phyloP scores from a whole-genome alignment of 2,888 invertebrate genomes.

The Lepidochrysops patricia region DNA sequence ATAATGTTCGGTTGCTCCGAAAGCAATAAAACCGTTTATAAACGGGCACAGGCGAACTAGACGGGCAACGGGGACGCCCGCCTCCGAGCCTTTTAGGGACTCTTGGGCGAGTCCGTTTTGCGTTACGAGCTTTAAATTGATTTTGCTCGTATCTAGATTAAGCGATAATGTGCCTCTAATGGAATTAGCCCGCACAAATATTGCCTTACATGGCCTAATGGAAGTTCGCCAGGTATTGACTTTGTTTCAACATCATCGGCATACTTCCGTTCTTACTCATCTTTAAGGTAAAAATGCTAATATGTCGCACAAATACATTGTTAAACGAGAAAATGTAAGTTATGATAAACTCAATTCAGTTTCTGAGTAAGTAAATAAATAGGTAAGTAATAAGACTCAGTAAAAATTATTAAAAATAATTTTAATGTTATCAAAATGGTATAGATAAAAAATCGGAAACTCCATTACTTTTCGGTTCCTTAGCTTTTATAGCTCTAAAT shows the following conservation, averaged over 20 bases:
- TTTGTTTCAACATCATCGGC: background rate
- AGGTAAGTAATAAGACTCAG: no score
- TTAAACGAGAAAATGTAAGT: no score
- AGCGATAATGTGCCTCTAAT: slow-evolving; percentile 42
- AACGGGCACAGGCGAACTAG: slow-evolving; percentile 73
- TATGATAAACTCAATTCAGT: no score
- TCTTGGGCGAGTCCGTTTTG: slow-evolving; percentile 61
- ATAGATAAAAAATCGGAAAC: background rate
- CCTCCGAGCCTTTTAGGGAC: slow-evolving; percentile 70
- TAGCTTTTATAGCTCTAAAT: background rate
- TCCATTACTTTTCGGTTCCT: background rate
- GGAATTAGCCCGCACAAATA: slow-evolving; percentile 10
- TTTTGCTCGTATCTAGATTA: slow-evolving; percentile 63
- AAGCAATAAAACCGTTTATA: slow-evolving; percentile 76
- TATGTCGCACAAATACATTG: background rate
- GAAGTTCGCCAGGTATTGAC: background rate
- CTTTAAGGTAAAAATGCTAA: background rate
- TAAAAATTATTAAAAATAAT: no score
- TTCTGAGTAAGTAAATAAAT: no score
- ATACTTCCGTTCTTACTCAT: background rate
- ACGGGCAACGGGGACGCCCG: slow-evolving; percentile 68
- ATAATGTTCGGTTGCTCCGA: slow-evolving; percentile 76
- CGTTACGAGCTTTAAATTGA: slow-evolving; percentile 63
- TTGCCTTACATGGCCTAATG: slow-evolving; percentile 9
- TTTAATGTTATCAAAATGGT: no score